phyloP scores from a whole-genome alignment of 2,797 vertebrate species.

The Odontamblyopus lacepedii region DNA sequence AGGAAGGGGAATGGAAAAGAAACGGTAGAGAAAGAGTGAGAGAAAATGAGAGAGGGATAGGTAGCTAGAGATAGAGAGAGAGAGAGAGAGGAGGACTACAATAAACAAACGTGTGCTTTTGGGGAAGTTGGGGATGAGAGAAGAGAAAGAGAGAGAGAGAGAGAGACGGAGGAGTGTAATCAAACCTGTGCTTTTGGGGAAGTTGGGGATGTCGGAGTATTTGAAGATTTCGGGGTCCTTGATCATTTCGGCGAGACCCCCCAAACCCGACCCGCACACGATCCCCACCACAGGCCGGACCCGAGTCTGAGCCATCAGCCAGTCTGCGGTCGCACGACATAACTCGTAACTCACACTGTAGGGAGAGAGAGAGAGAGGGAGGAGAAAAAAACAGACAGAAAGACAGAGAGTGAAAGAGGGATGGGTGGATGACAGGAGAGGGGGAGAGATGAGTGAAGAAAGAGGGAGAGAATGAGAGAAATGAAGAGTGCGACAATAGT shows the following conservation, averaged over 20 bases:
- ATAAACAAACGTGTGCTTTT: constrained; percentile 83
- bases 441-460: not conserved
- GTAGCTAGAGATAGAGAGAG: too few species aligned
- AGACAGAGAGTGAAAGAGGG: not conserved
- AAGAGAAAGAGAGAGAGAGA: too few species aligned
- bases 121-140: constrained; percentile 85
- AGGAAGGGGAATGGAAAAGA: too few species aligned
- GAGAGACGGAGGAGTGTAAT: not conserved
- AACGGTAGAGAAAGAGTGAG: too few species aligned
- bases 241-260: constrained; percentile 79
- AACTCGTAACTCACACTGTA: constrained; percentile 76
- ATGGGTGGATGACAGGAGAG: not conserved
- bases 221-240: constrained; percentile 77
- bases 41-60: too few species aligned
- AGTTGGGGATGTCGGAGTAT: constrained; percentile 87
- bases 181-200: constrained; percentile 87
- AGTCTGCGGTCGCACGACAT: constrained; percentile 78
- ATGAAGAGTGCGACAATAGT: not conserved
- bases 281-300: constrained; percentile 82
- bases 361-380: not conserved
- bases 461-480: not conserved
- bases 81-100: not conserved
- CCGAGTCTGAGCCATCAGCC: constrained; percentile 76
- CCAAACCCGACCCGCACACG: constrained; percentile 88
- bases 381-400: not conserved